Evolutionary conservation across 2,797 vertebrate species (phyloP).

Genomic region (Platalea minor): DNA sequence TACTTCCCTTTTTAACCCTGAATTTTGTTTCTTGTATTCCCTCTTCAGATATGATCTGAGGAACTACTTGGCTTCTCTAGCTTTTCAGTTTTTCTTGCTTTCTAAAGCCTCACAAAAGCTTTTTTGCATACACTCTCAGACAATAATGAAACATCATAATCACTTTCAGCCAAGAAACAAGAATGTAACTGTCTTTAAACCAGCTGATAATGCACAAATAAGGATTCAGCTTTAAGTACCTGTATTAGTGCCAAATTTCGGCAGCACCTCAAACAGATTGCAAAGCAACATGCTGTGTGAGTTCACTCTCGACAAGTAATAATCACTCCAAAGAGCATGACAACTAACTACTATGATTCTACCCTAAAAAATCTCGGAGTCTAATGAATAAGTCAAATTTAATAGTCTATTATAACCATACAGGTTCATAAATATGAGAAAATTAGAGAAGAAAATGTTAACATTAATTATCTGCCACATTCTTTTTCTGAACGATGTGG

Average conservation of each 20-base stretch:
- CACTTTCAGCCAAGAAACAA: neutral
- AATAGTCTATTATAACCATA: neutral
- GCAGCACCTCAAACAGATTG: neutral
- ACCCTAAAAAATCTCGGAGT: neutral
- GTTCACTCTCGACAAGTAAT: neutral
- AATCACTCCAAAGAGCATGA: neutral
- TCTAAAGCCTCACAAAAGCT: neutral
- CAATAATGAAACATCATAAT: neutral
- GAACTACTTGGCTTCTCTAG: neutral
- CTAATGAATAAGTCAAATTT: neutral
- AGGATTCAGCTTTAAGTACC: neutral
- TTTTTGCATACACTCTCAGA: neutral
- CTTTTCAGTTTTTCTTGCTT: neutral
- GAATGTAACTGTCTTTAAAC: neutral
- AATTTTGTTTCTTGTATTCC: neutral
- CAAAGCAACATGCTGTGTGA: neutral
- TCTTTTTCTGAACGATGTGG: no score
- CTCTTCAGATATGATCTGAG: neutral
- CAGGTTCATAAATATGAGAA: neutral
- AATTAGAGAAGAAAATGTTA: neutral
- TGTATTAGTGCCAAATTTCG: neutral
- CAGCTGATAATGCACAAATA: neutral
- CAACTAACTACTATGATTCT: neutral
- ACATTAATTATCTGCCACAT: neutral
- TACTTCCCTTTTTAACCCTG: neutral